phyloP scores from a whole-genome alignment of 1,140 invertebrate species.

The Bombus polaris region DNA sequence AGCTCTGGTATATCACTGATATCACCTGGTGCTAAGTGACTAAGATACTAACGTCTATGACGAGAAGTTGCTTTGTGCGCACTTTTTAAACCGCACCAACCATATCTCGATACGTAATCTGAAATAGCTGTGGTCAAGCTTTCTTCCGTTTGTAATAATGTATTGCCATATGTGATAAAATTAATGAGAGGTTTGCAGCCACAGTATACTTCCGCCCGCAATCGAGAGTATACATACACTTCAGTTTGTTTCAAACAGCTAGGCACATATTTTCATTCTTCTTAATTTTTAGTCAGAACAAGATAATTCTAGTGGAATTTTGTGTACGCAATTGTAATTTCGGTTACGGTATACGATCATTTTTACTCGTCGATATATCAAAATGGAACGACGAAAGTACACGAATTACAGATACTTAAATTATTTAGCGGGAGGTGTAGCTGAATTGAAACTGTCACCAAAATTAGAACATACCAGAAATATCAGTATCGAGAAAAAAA shows the following conservation, averaged over 20 bases:
- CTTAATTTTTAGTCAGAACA: background rate
- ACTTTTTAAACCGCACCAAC: background rate
- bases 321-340: too few relatives aligned
- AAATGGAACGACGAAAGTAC: constrained; percentile 40
- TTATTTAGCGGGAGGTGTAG: constrained; percentile 53
- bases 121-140: constrained; percentile 32
- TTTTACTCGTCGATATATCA: background rate
- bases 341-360: background rate
- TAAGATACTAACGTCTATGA: background rate
- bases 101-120: constrained; percentile 8
- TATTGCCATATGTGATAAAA: constrained; percentile 27
- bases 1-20: background rate
- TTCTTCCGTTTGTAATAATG: constrained; percentile 31
- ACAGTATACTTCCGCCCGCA: background rate
- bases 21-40: background rate
- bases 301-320: background rate
- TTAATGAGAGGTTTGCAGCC: constrained; percentile 13
- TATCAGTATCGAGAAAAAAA: background rate
- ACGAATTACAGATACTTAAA: constrained; percentile 57
- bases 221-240: background rate
- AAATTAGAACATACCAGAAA: background rate
- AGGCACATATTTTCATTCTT: background rate
- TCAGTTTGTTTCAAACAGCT: background rate
- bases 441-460: constrained; percentile 43
- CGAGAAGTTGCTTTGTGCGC: background rate